phyloP scores from a whole-genome alignment of 2,113 vertebrate species.

The Galemys pyrenaicus region DNA sequence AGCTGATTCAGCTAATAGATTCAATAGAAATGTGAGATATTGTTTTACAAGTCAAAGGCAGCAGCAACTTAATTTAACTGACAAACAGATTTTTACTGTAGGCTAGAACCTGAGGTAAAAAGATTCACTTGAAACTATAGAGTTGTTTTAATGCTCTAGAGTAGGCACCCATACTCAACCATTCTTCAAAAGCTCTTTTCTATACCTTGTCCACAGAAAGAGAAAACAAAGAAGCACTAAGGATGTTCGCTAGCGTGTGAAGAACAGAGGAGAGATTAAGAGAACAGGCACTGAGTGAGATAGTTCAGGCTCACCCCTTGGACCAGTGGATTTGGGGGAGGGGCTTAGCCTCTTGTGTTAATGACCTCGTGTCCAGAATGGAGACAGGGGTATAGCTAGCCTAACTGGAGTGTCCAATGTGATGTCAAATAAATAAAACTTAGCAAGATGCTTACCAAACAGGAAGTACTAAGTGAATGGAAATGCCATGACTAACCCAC shows the following conservation, averaged over 20 bases:
- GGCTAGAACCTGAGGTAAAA: slow-evolving; percentile 52
- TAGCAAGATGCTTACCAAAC: background rate
- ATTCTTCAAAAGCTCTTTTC: slow-evolving; percentile 14
- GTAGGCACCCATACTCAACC: background rate
- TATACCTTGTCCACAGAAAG: background rate
- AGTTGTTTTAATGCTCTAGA: background rate
- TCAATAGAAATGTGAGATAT: slow-evolving; percentile 58
- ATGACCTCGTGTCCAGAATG: background rate
- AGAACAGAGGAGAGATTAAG: background rate
- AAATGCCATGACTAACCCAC: background rate
- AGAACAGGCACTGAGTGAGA: background rate
- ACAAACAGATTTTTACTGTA: slow-evolving; percentile 53
- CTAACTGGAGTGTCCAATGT: background rate
- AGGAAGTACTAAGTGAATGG: background rate
- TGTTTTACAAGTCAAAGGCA: slow-evolving; percentile 50
- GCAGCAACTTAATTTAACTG: slow-evolving; percentile 57
- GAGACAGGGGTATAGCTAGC: background rate
- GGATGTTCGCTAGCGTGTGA: background rate
- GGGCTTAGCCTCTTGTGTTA: background rate
- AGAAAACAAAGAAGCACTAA: background rate
- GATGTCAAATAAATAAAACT: background rate
- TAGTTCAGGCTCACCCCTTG: background rate
- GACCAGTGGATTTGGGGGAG: background rate
- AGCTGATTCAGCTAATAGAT: slow-evolving; percentile 71
- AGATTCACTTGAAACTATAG: slow-evolving; percentile 47